Base-by-base conservation (phyloP, 2,888 invertebrate genomes). In the Odontothrips loti region DNA sequence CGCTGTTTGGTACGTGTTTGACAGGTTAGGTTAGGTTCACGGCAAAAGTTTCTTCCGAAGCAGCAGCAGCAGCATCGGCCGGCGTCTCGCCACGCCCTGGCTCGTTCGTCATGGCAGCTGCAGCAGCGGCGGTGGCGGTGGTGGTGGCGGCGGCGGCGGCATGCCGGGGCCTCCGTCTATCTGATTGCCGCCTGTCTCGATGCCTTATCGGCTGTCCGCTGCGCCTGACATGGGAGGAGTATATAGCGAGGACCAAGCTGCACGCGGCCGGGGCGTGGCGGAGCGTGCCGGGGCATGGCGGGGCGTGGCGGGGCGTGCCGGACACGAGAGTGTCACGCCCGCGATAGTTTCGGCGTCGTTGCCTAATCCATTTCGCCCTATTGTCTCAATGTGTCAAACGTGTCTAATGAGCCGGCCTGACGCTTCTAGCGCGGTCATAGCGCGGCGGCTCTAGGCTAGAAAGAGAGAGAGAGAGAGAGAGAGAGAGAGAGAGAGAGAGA, bases 371-470 rank as follows among this genome's bases (percentile, higher is more conserved):
- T 75, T 8, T 8, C 11, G 68, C 68, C 23, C 68, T 27, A 75
- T 75, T 75, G 68, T 75, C 68, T 10, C 68, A 75, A 75, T 75
- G 68, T 75, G 68, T 75, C 68, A 75, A 75, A 75, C 68, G 68
- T 75, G 68, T 75, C 68, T 75, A 75, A 75, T 75, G 68, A 75
- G 68, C 9, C 23, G 23, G 0, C 11, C 23, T 23, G 27, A 1
- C 58, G 58, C 15, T 15, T 20, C 34, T 43, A 43, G 34, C 6
- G 34, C 6, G 34, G 34, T 43, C 34, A 2, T 4, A 6, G 34
- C 3, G 34, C 34, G 34, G 34, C 34, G 34, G 34, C 34, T n/a
- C n/a, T n/a, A n/a, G n/a, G n/a, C n/a, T n/a, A n/a, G 34, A 43
- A 6, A 43, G 34, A 6, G 3, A 43, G 34, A 43, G 34, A 43